phyloP scores from a whole-genome alignment of 2,797 vertebrate species.

The Urocyon cinereoargenteus region DNA sequence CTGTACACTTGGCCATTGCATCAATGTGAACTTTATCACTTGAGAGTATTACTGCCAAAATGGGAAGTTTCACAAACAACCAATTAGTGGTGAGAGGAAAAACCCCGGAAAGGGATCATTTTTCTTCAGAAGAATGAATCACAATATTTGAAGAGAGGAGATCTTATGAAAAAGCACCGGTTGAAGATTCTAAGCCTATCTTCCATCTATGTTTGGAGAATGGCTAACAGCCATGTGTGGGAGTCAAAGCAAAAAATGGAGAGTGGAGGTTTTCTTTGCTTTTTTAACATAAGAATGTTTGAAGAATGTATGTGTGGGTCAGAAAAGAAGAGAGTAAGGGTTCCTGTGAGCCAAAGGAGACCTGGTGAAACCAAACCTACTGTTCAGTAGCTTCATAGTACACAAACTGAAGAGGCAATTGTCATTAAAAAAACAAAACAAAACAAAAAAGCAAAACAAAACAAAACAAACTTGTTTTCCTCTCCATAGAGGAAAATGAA shows the following conservation, averaged over 20 bases:
- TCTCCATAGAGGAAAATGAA: neutral
- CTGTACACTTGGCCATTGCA: neutral
- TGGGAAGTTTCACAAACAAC: constrained; percentile 40
- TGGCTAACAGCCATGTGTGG: constrained; percentile 68
- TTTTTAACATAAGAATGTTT: constrained; percentile 78
- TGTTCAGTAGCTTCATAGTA: constrained; percentile 12
- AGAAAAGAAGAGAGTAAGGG: constrained; percentile 23
- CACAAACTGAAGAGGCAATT: constrained; percentile 50
- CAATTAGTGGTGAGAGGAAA: neutral
- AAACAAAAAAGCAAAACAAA: neutral
- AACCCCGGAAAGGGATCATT: neutral
- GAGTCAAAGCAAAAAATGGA: constrained; percentile 76
- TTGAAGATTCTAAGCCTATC: constrained; percentile 64
- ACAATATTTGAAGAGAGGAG: constrained; percentile 61
- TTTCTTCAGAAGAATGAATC: constrained; percentile 24
- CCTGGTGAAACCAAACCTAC: neutral
- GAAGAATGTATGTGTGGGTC: constrained; percentile 53
- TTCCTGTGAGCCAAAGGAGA: neutral
- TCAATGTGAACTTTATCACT: neutral
- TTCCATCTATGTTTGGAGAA: constrained; percentile 72
- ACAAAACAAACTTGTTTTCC: constrained; percentile 23
- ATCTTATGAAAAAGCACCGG: constrained; percentile 62
- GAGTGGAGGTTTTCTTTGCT: constrained; percentile 67
- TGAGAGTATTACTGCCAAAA: neutral
- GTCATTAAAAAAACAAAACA: neutral